Base-by-base conservation (phyloP, 1,140 invertebrate genomes). In the Caenorhabditis inopinata region DNA sequence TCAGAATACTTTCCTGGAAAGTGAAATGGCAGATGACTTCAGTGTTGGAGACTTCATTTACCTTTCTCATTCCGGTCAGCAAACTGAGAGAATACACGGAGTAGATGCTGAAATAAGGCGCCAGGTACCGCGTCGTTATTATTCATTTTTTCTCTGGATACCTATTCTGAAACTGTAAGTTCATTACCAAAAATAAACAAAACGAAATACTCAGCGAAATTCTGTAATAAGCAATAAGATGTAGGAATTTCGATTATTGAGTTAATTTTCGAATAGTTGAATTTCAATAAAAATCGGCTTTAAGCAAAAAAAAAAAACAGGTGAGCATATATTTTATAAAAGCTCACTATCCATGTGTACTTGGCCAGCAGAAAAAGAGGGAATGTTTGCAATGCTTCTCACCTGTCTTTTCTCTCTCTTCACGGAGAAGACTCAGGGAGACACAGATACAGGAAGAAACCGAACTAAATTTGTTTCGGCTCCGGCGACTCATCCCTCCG, bases 371-470 rank as follows among this genome's bases (percentile, higher is more conserved):
- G 38, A 5, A 42, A 14, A 16, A 21, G 23, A 16, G 32, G 6
- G 32, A 68, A 68, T 68, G 58, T 68, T 68, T 68, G 58, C 58
- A 38, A 68, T 68, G 58, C 58, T 68, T 68, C 58, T 68, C 58
- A 68, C 58, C 58, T 68, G 58, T 68, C 58, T 68, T 68, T 27
- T 42, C 58, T 68, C 21, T 51, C 48, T 9, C 48, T 23, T 51
- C 48, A 23, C 25, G n/a, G 35, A 32, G 9, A 38, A 68, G 27
- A 11, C 25, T 7, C 27, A 23, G 23, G 38, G 58, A 58, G 51
- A 58, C 51, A 38, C 58, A 38, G 58, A 68, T 68, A 68, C n/a
- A 68, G 38, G 38, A 68, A 58, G 58, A 68, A 68, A 68, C 58
- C 35, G 38, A 68, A 68, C 11, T 38, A 68, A 29, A 38, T 68